A percentile compares a stretch with the other conserved stretches of the same genome.
phyloP scores from a whole-genome alignment of 2,797 vertebrate genomes.

The Scleropages formosus region DNA sequence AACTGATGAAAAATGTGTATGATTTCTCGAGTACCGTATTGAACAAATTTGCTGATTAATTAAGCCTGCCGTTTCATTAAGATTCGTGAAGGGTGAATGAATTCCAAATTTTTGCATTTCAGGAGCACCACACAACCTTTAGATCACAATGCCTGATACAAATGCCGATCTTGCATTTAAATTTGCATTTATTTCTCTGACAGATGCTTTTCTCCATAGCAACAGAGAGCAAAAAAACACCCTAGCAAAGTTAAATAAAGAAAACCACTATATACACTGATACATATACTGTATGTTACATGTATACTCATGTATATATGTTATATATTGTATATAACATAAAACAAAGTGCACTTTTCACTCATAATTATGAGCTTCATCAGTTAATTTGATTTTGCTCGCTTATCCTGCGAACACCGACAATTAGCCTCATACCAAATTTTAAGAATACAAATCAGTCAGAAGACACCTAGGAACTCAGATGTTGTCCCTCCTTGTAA shows the following conservation, averaged over 20 bases:
- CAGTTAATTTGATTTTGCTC: not conserved
- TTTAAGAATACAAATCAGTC: constrained; percentile 24
- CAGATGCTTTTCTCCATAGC: no score
- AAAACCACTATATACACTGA: no score
- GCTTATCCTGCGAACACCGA: not conserved
- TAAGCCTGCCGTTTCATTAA: constrained; percentile 30
- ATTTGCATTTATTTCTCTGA: no score
- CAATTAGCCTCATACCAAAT: not conserved
- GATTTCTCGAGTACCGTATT: constrained; percentile 15
- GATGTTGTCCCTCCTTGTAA: constrained; percentile 9
- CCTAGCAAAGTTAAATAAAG: no score
- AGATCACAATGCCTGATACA: not conserved
- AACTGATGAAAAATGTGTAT: not conserved
- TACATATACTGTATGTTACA: no score
- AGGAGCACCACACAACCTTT: not conserved
- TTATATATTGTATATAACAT: no score
- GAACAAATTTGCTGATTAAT: constrained; percentile 24
- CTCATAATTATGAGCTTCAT: constrained; percentile 5
- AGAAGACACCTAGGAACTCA: not conserved
- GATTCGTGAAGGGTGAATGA: constrained; percentile 9
- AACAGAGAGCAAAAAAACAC: no score
- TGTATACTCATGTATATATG: no score
- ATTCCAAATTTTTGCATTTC: constrained; percentile 14
- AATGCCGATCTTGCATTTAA: not conserved
- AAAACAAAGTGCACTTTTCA: no score